Percentiles rank a stretch among this genome's conserved stretches.
These are phyloP conservation scores for Aurelia aurita DNA, from an alignment of 30 jellyfish, hydroid and myxozoan genomes.

Conservation along the genomic window DNA sequence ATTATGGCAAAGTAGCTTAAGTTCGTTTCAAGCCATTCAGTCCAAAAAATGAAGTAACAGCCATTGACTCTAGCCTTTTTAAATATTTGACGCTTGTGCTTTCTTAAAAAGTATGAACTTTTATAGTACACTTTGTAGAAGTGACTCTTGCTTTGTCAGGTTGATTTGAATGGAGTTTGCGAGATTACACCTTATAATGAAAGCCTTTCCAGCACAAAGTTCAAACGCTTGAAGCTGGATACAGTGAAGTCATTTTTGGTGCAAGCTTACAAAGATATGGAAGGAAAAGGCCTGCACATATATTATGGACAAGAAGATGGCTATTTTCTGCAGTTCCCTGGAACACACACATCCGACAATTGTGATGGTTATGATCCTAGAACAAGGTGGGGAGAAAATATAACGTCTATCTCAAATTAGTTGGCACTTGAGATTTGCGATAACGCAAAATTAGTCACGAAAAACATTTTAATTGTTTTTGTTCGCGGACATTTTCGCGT, in stretches of 20 bases:
- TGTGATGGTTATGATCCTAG: constrained; percentile 45
- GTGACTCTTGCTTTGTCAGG: background rate
- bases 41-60: too few species aligned
- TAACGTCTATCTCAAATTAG: too few species aligned
- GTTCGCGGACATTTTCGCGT: too few species aligned
- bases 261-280: constrained; percentile 31
- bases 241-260: constrained; percentile 19
- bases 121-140: background rate
- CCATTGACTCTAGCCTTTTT: too few species aligned
- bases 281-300: constrained; percentile 32
- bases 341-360: background rate
- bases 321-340: constrained; percentile 44
- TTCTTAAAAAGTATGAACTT: background rate
- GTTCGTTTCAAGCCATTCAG: too few species aligned
- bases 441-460: too few species aligned
- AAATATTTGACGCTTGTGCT: background rate
- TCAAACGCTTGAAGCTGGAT: constrained; percentile 17
- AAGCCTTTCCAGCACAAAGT: background rate
- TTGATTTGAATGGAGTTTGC: constrained; percentile 45
- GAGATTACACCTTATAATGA: constrained; percentile 3
- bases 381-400: constrained; percentile 25
- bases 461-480: too few species aligned
- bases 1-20: too few species aligned
- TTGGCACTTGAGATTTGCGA: too few species aligned
- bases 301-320: constrained; percentile 63